Percentiles rank a stretch among this genome's conserved stretches.
Evolutionary conservation across 1,140 invertebrate species (phyloP).

Genomic region (Aphis craccivora): DNA sequence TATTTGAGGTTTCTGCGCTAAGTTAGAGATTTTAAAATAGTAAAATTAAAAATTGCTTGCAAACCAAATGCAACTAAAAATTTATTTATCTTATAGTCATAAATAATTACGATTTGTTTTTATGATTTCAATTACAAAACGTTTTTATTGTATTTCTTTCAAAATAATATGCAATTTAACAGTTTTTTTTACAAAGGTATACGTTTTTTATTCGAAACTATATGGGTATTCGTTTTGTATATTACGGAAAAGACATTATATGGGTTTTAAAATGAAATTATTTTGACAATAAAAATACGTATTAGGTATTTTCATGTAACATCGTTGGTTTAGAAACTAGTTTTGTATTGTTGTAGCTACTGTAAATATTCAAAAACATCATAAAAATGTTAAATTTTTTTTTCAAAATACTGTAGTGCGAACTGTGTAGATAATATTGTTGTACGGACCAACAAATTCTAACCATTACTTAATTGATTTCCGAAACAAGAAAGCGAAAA

Average conservation of each 20-base stretch:
- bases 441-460: background rate
- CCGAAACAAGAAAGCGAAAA: conserved; percentile 14
- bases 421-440: background rate
- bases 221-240: background rate
- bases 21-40: background rate
- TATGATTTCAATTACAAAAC: background rate
- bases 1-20: background rate
- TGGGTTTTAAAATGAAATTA: background rate
- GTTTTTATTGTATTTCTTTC: background rate
- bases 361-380: background rate
- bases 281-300: background rate
- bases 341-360: background rate
- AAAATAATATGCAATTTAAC: background rate
- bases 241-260: background rate
- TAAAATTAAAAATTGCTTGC: background rate
- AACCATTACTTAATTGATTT: background rate
- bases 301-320: background rate
- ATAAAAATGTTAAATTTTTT: background rate
- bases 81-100: background rate
- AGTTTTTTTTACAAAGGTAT: background rate
- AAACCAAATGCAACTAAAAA: background rate
- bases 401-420: background rate
- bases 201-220: background rate
- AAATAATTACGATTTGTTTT: background rate
- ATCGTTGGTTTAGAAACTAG: background rate